Evolutionary conservation across 1,140 invertebrate genomes (phyloP).

Genomic region (Drosophila paulistorum): DNA sequence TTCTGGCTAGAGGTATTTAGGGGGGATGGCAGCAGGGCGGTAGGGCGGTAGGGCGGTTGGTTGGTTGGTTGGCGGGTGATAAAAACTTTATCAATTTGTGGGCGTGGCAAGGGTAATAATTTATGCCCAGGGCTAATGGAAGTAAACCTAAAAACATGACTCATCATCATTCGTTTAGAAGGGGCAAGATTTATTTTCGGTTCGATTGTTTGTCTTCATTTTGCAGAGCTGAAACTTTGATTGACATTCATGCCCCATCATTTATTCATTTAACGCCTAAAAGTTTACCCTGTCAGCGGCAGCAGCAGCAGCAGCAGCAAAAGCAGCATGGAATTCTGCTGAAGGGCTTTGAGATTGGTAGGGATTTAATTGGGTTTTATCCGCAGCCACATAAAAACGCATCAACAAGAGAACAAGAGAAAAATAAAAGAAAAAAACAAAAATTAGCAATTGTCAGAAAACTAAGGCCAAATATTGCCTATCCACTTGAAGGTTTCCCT

Average conservation of each 20-base stretch:
- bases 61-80: background rate
- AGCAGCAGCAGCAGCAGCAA: too few species aligned
- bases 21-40: background rate
- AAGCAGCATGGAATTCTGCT: background rate
- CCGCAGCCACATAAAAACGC: constrained; percentile 13
- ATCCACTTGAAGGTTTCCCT: constrained; percentile 15
- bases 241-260: constrained; percentile 79
- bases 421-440: background rate
- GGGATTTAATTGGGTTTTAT: constrained; percentile 57
- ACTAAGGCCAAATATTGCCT: constrained; percentile 53
- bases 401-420: background rate
- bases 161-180: constrained; percentile 61
- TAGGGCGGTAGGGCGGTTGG: background rate
- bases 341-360: background rate
- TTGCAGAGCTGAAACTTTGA: constrained; percentile 68
- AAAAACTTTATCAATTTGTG: constrained; percentile 72
- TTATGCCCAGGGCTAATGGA: constrained; percentile 68
- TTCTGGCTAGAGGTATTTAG: background rate
- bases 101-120: constrained; percentile 68
- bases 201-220: constrained; percentile 63
- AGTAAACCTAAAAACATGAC: constrained; percentile 55
- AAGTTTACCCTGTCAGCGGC: constrained; percentile 31
- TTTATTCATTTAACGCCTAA: constrained; percentile 74
- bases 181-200: constrained; percentile 48
- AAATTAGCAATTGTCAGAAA: constrained; percentile 36